Percentiles rank a stretch among this genome's conserved stretches.
phyloP scores from a whole-genome alignment of 2,113 vertebrate species.

The Heteronetta atricapilla region DNA sequence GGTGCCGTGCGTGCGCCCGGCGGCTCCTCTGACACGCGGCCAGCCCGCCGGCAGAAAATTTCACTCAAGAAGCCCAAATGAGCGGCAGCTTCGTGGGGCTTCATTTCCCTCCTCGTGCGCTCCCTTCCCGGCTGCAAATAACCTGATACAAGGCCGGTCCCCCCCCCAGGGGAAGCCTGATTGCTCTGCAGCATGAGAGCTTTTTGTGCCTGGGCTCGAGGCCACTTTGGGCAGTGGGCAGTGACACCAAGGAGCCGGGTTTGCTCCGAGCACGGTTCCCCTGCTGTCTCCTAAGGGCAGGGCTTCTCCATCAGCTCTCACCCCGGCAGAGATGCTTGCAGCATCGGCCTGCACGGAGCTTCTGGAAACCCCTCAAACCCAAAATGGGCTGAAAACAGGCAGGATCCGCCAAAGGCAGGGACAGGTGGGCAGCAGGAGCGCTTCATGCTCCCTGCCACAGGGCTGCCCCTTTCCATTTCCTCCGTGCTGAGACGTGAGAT shows the following conservation, averaged over 20 bases:
- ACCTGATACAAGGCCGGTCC: background rate
- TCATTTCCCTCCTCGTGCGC: background rate
- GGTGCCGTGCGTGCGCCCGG: accelerated
- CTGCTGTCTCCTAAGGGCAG: no score
- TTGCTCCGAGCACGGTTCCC: background rate
- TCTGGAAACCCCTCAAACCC: background rate
- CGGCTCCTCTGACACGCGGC: background rate
- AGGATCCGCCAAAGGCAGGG: background rate
- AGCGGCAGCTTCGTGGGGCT: background rate
- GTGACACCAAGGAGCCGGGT: no score
- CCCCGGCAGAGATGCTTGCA: background rate
- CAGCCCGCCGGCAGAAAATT: background rate
- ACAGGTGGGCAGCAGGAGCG: background rate
- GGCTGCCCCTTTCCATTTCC: background rate
- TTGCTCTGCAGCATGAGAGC: background rate
- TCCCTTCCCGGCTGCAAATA: background rate
- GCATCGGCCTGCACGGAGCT: background rate
- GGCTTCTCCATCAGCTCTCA: background rate
- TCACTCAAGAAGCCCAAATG: background rate
- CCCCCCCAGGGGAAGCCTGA: background rate
- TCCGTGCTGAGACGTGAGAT: background rate
- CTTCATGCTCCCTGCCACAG: background rate
- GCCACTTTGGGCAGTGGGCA: background rate
- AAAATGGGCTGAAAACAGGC: background rate
- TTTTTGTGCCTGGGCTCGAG: background rate